Evolutionary conservation across 2,797 vertebrate species (phyloP).

Genomic region (Cuniculus paca): DNA sequence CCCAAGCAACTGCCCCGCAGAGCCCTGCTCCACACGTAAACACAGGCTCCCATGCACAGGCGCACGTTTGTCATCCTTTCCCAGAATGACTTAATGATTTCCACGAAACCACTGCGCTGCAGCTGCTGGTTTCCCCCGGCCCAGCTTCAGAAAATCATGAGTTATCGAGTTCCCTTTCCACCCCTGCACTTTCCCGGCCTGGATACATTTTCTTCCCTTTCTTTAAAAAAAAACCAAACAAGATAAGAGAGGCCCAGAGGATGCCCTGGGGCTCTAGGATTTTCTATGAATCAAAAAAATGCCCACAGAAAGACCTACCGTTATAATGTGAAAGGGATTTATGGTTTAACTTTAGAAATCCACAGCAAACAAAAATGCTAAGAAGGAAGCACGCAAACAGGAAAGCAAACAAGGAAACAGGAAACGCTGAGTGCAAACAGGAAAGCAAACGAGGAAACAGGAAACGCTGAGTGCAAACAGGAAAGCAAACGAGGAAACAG

Average conservation of each 20-base stretch:
- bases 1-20: conserved; percentile 14
- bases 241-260: neutral
- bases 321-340: neutral
- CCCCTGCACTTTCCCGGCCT: neutral
- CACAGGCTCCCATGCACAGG: conserved; percentile 60
- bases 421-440: neutral
- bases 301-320: neutral
- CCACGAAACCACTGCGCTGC: conserved; percentile 83
- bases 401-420: neutral
- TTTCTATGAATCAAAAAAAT: conserved; percentile 29
- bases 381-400: neutral
- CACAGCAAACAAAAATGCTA: neutral
- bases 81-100: conserved; percentile 84
- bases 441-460: neutral
- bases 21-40: conserved; percentile 23
- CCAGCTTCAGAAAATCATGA: conserved; percentile 84
- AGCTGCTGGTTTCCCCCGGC: conserved; percentile 83
- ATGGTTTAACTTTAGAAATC: neutral
- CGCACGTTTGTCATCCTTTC: conserved; percentile 80
- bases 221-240: neutral
- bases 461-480: neutral
- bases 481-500: neutral
- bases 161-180: conserved; percentile 80
- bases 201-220: neutral
- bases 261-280: neutral